Base-by-base conservation (phyloP, 2,113 vertebrate species). In the Phalacrocorax pelagicus region DNA sequence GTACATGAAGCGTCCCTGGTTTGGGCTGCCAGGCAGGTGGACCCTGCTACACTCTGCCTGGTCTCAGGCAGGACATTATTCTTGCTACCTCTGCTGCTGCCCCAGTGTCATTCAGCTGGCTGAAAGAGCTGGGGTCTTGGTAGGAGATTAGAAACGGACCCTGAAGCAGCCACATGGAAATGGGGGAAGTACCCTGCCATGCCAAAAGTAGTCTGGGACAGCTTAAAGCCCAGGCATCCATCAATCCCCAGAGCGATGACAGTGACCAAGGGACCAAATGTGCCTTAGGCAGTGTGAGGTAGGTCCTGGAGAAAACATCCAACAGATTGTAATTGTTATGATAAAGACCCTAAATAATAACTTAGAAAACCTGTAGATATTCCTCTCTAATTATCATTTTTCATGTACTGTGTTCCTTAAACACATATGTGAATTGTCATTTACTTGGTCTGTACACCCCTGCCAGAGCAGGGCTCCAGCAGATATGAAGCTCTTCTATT, bases 21-120 rank as follows among this genome's bases (percentile, higher is more conserved):
- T 30, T 40, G 57, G 46, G 47, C 26, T 66, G 47, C 16, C 22
- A 9, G 13, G 4, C 0, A 0, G 32, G 14, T 20, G 24, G 29
- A n/a, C 30, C 12, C 54, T 32, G 19, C 29, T 17, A 18, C 2
- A 6, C 11, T 30, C 66, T 23, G 0, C 52, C 40, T 5, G 0
- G 7, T 11, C n/a, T 55, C 0, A 0, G 54, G 16, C 66, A 74
- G 17, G 26, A 15, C 2, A 1, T 9, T 75, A 14, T 6, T 13
- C 57, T 75, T 17, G 10, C 5, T 57, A 14, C 36, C n/a, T 29
- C 47, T 40, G 38, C 38, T 61, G 23, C 17, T 1, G 2, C 6
- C 27, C 16, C 26, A 17, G 22, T 4, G 58, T 24, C 32, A 27
- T 12, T 57, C 3, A 6, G 5, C 38, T 55, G 24, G 5, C 36